These are phyloP conservation scores for Rhodeus uyekii DNA, from an alignment of 2,797 vertebrate genomes.

Conservation along the genomic window DNA sequence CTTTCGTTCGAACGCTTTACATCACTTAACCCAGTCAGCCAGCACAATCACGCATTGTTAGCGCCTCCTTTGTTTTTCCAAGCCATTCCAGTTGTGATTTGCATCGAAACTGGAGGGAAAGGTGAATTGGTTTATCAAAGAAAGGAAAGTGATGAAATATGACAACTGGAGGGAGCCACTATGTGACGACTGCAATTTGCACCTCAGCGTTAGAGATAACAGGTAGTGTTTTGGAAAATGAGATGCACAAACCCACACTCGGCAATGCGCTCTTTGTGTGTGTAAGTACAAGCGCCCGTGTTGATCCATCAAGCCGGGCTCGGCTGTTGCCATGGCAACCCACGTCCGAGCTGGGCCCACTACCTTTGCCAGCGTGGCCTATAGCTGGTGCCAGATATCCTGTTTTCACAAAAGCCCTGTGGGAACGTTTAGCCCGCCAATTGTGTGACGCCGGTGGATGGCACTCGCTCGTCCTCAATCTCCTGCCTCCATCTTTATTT, in stretches of 20 bases:
- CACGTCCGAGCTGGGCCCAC: constrained; percentile 45
- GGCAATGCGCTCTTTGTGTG: constrained; percentile 46
- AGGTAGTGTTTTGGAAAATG: constrained; percentile 33
- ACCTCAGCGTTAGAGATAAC: constrained; percentile 32
- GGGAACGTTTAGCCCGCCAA: constrained; percentile 59
- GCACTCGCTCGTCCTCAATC: constrained; percentile 1
- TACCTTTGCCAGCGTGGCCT: constrained; percentile 58
- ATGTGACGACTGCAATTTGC: constrained; percentile 39
- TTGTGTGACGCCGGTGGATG: constrained; percentile 46
- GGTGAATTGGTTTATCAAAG: constrained; percentile 48
- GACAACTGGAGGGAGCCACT: constrained; percentile 10
- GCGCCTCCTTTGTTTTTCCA: constrained; percentile 9
- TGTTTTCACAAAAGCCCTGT: constrained; percentile 63
- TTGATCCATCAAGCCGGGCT: constrained; percentile 48
- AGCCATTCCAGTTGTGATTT: constrained; percentile 44
- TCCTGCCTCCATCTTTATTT: constrained; percentile 45
- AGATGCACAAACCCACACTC: constrained; percentile 32
- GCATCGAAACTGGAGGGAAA: constrained; percentile 45
- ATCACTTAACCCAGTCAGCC: constrained; percentile 48
- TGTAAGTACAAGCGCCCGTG: constrained; percentile 20
- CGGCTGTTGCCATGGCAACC: constrained; percentile 66
- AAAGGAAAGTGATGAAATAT: constrained; percentile 10
- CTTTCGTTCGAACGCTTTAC: constrained; percentile 40
- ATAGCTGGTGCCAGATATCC: constrained; percentile 63
- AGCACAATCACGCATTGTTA: constrained; percentile 48